Evolutionary conservation across 2,888 invertebrate species (phyloP).

Genomic region (Elegia similella): DNA sequence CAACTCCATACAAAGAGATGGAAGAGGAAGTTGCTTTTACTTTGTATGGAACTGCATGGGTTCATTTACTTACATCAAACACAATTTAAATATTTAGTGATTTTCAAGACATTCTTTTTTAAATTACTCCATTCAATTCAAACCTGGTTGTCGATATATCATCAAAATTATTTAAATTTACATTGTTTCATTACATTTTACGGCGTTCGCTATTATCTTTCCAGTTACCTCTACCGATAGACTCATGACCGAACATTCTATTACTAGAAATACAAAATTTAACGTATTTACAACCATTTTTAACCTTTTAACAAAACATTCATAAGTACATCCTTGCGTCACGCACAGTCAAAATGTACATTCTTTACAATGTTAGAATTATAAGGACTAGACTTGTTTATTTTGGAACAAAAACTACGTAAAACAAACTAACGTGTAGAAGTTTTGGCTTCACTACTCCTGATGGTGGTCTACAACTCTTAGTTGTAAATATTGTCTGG

Average conservation of each 20-base stretch:
- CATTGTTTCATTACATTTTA: conserved; percentile 52
- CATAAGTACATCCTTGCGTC: conserved; percentile 78
- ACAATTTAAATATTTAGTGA: conserved; percentile 22
- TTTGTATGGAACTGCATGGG: conserved; percentile 72
- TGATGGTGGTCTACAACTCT: conserved; percentile 43
- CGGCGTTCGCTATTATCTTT: conserved; percentile 50
- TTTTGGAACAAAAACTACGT: conserved; percentile 59
- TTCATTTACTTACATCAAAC: conserved; percentile 42
- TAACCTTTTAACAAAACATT: conserved; percentile 72
- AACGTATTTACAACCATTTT: conserved; percentile 82
- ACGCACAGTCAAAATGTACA: conserved; percentile 76
- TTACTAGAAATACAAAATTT: conserved; percentile 81
- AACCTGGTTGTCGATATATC: conserved; percentile 52
- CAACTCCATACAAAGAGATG: conserved; percentile 71
- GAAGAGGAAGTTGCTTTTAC: conserved; percentile 76
- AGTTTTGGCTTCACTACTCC: conserved; percentile 44
- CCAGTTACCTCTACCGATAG: conserved; percentile 62
- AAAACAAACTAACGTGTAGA: conserved; percentile 38
- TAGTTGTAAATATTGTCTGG: conserved; percentile 60
- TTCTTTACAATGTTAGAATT: conserved; percentile 58
- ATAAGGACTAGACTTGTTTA: conserved; percentile 72
- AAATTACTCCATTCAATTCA: conserved; percentile 28
- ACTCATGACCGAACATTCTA: conserved; percentile 72
- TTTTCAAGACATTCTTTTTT: conserved; percentile 41
- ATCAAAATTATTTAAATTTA: conserved; percentile 47